Evolutionary conservation across 2,113 vertebrate species (phyloP).

Genomic region (Mugil cephalus): DNA sequence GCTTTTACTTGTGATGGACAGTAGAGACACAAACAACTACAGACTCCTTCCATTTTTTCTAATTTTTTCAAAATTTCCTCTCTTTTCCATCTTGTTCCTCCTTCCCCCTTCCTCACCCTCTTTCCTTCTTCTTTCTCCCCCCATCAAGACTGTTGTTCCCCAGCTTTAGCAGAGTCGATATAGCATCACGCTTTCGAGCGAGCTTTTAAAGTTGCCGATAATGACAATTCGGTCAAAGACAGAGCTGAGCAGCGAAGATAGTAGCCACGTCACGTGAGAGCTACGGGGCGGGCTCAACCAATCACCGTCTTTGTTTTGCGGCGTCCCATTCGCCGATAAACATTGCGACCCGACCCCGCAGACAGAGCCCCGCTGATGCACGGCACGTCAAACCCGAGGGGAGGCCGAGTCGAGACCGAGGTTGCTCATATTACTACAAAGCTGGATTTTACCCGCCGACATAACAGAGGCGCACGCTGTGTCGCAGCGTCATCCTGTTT

Average conservation of each 20-base stretch:
- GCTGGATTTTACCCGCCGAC: background rate
- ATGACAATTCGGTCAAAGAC: too few species aligned
- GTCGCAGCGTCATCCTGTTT: background rate
- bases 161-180: constrained; percentile 96
- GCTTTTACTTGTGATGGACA: too few species aligned
- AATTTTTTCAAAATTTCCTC: too few species aligned
- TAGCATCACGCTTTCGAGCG: constrained; percentile 91
- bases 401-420: constrained; percentile 9
- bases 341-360: constrained; percentile 48
- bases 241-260: too few species aligned
- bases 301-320: constrained; percentile 81
- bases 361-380: background rate
- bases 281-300: constrained; percentile 76
- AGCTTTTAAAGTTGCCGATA: too few species aligned
- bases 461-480: background rate
- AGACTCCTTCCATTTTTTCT: too few species aligned
- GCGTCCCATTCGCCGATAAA: constrained; percentile 78
- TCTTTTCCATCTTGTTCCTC: too few species aligned
- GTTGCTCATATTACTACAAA: background rate
- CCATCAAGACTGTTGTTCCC: too few species aligned
- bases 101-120: too few species aligned
- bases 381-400: constrained; percentile 32
- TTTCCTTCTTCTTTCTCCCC: too few species aligned
- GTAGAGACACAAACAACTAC: too few species aligned
- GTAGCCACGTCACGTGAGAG: too few species aligned